A percentile compares a stretch with the other conserved stretches of the same genome.
Conservation (phyloP, 2,888 invertebrate species). For the Macrosoma leucophasiata region DNA sequence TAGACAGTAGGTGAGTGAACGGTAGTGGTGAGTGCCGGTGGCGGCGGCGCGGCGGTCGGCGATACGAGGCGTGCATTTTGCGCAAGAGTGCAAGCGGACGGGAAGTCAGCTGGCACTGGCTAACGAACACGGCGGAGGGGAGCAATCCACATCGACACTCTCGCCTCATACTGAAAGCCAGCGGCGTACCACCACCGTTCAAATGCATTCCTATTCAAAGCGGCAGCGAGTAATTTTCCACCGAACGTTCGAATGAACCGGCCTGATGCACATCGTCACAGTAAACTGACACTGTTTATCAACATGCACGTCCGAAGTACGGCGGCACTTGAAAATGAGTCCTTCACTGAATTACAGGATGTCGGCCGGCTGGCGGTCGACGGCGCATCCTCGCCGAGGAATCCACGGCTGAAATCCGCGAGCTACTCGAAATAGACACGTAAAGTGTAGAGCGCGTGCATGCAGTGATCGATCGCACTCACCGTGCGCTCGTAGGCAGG, state of each 20-base stretch:
- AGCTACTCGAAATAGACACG: constrained; percentile 68
- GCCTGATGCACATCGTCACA: constrained; percentile 39
- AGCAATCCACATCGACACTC: constrained; percentile 17
- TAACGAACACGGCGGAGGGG: constrained; percentile 26
- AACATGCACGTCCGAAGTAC: constrained; percentile 46
- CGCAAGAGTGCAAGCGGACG: constrained; percentile 46
- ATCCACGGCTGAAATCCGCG: constrained; percentile 39
- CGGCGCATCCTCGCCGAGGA: constrained; percentile 31
- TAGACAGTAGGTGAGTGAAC: constrained; percentile 22
- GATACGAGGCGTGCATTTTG: constrained; percentile 36
- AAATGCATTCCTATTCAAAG: constrained; percentile 35
- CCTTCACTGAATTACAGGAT: constrained; percentile 40
- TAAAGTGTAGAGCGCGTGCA: constrained; percentile 56
- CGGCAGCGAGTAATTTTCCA: constrained; percentile 40
- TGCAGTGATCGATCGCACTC: constrained; percentile 69
- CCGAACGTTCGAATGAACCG: constrained; percentile 34
- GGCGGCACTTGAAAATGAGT: constrained; percentile 26
- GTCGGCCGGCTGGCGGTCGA: constrained; percentile 33
- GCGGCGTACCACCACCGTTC: constrained; percentile 33
- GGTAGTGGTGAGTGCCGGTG: constrained; percentile 18
- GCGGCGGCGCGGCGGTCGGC: constrained; percentile 23
- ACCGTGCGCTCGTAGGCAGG: constrained; percentile 65
- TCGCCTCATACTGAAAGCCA: constrained; percentile 25
- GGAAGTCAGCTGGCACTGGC: constrained; percentile 52
- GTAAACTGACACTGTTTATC: constrained; percentile 69